Evolutionary conservation across 1,140 invertebrate species (phyloP).

Genomic region (Wasmannia auropunctata): DNA sequence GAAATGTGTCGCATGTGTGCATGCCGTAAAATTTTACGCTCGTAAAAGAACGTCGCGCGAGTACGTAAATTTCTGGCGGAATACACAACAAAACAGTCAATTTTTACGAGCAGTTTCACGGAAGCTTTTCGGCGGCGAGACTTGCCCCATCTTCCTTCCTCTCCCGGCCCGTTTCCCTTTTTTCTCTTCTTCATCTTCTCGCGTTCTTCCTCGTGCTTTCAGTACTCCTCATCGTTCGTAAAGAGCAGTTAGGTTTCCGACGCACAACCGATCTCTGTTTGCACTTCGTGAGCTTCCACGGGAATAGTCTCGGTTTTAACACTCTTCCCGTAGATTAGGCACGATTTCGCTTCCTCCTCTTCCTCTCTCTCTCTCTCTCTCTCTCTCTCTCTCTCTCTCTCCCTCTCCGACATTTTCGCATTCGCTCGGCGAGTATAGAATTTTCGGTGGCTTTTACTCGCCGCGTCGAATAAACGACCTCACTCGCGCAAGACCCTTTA

Average conservation of each 20-base stretch:
- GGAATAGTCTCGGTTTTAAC: slow-evolving; percentile 42
- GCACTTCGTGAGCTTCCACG: slow-evolving; percentile 69
- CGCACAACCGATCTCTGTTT: slow-evolving; percentile 65
- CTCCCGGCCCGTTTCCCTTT: not conserved
- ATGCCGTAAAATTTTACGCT: slow-evolving; percentile 17
- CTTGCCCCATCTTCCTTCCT: not conserved
- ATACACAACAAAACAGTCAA: slow-evolving; percentile 47
- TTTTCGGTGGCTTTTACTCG: slow-evolving; percentile 16
- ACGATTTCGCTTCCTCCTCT: slow-evolving; percentile 25
- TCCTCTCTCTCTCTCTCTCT: not conserved
- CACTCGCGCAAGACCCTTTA: not conserved
- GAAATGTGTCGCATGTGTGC: not conserved
- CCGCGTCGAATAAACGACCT: not conserved
- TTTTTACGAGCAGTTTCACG: slow-evolving; percentile 68
- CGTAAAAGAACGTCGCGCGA: slow-evolving; percentile 30
- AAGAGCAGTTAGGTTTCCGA: slow-evolving; percentile 47
- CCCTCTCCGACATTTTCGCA: slow-evolving; percentile 5
- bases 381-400: too few species aligned
- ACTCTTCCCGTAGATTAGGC: slow-evolving; percentile 64
- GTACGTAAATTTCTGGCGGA: slow-evolving; percentile 29
- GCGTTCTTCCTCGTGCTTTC: not conserved
- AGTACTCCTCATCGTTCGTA: slow-evolving; percentile 16
- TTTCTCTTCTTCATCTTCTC: not conserved
- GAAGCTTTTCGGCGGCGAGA: slow-evolving; percentile 34
- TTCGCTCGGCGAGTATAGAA: not conserved